Conservation (phyloP, 2,797 vertebrate species). For the Muscicapa comitata region DNA sequence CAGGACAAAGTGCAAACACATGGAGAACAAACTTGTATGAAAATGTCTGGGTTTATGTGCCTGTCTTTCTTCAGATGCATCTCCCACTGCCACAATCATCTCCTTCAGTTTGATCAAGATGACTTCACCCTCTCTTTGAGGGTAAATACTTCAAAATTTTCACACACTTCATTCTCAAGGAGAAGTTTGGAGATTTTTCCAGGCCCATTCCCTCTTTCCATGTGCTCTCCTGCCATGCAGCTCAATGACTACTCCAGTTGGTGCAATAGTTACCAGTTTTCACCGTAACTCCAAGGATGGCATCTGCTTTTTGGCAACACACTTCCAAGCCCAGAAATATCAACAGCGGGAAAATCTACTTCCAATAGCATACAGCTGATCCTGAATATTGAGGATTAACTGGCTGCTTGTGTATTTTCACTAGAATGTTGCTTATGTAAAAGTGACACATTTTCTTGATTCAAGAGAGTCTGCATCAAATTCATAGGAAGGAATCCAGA, state of each 20-base stretch:
- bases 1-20: background rate
- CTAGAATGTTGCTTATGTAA: background rate
- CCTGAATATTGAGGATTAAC: background rate
- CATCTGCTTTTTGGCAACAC: background rate
- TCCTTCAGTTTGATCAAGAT: background rate
- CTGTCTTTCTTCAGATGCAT: background rate
- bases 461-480: background rate
- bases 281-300: background rate
- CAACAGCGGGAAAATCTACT: background rate
- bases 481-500: background rate
- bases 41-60: background rate
- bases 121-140: background rate
- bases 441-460: background rate
- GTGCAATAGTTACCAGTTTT: background rate
- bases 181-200: background rate
- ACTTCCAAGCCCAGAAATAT: background rate
- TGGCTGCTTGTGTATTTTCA: background rate
- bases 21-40: background rate
- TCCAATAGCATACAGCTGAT: background rate
- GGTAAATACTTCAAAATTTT: background rate
- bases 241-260: background rate
- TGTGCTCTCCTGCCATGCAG: background rate
- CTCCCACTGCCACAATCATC: background rate
- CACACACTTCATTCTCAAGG: background rate
- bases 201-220: background rate